phyloP scores from a whole-genome alignment of 2,888 invertebrate genomes.

The Diarsia dahlii region DNA sequence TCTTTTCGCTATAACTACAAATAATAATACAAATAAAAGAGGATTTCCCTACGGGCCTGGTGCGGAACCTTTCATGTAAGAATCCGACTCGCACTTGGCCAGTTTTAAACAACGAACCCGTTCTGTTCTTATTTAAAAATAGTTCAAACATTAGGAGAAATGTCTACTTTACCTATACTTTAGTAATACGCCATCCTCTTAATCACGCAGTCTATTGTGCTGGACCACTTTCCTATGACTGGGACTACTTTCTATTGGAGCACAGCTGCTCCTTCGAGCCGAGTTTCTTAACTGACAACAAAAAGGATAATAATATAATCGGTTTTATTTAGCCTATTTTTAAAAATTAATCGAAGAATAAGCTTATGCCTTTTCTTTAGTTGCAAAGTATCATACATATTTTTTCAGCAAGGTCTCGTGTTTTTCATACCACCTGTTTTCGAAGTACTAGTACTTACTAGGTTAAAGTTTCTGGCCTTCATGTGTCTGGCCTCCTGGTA shows the following conservation, averaged over 20 bases:
- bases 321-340: background rate
- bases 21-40: too few species aligned
- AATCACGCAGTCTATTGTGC: conserved; percentile 14
- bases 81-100: too few species aligned
- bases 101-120: too few species aligned
- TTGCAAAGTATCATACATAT: background rate
- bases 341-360: background rate
- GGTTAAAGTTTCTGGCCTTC: background rate
- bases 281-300: background rate
- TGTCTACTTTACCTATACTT: background rate
- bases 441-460: too few species aligned
- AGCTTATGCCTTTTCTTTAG: background rate
- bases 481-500: too few species aligned
- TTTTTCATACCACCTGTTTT: background rate
- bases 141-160: background rate
- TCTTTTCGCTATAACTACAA: too few species aligned
- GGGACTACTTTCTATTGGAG: conserved; percentile 40
- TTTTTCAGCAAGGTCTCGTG: background rate
- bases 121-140: background rate
- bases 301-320: conserved; percentile 19
- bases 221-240: conserved; percentile 38
- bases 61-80: too few species aligned
- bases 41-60: too few species aligned
- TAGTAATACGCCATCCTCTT: conserved; percentile 16
- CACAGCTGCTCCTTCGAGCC: conserved; percentile 42